phyloP scores from a whole-genome alignment of 2,888 invertebrate genomes.

The Ectemnius continuus region DNA sequence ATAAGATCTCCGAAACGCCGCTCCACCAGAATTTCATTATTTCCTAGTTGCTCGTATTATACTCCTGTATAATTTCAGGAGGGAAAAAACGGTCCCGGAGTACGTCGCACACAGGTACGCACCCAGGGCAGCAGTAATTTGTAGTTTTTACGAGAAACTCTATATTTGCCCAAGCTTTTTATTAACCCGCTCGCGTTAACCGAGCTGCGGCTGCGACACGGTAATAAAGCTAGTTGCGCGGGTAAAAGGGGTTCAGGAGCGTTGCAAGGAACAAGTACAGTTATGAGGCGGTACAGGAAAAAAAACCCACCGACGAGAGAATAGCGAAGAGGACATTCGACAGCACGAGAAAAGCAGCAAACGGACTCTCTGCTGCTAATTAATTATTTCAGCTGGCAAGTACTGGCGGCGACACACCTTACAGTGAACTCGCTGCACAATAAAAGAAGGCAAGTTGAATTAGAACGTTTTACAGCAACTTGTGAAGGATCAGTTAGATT shows the following conservation, averaged over 20 bases:
- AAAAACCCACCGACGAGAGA: slow-evolving; percentile 7
- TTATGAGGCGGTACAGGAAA: slow-evolving; percentile 46
- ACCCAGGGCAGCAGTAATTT: slow-evolving; percentile 58
- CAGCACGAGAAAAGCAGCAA: slow-evolving; percentile 27
- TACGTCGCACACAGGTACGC: slow-evolving; percentile 43
- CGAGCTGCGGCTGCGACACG: slow-evolving; percentile 66
- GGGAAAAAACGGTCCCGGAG: slow-evolving; percentile 40
- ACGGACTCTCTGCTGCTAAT: slow-evolving; percentile 64
- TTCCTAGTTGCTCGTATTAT: slow-evolving; percentile 50
- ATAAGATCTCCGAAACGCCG: slow-evolving; percentile 51
- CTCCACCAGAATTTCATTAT: slow-evolving; percentile 46
- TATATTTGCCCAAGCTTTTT: slow-evolving; percentile 69
- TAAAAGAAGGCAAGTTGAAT: slow-evolving; percentile 19
- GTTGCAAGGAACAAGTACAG: slow-evolving; percentile 42
- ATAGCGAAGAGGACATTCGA: slow-evolving; percentile 19
- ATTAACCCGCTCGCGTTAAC: slow-evolving; percentile 69
- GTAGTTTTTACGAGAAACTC: slow-evolving; percentile 66
- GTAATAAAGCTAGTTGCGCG: slow-evolving; percentile 59
- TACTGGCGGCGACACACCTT: slow-evolving; percentile 50
- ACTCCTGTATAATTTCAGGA: slow-evolving; percentile 52
- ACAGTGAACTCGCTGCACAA: slow-evolving; percentile 26
- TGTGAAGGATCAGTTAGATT: no score
- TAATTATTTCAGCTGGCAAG: slow-evolving; percentile 71
- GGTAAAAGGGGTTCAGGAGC: slow-evolving; percentile 50
- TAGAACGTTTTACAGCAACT: slow-evolving; percentile 22